Base-by-base conservation (phyloP, 23 tunicate species). In the Botrylloides violaceus region DNA sequence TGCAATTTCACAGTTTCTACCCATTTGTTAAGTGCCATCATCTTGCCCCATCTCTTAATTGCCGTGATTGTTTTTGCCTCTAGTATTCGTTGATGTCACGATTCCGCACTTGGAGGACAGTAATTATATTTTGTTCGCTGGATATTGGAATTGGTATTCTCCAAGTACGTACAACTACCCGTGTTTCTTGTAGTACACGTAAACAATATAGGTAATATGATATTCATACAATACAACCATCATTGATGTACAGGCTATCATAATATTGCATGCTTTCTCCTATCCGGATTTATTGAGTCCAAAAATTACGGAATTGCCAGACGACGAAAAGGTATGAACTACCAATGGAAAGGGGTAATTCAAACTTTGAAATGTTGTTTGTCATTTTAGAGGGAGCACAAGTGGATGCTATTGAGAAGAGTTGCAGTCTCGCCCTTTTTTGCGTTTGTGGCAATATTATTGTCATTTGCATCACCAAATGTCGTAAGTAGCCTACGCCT, bases 11-110 rank as follows among this genome's bases (percentile, higher is more conserved):
- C n/a, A n/a, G n/a, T n/a, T n/a, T n/a, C n/a, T n/a, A n/a, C n/a
- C n/a, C n/a, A n/a, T n/a, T n/a, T n/a, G n/a, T n/a, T n/a, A n/a
- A n/a, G n/a, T n/a, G n/a, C n/a, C n/a, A n/a, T n/a, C n/a, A n/a
- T n/a, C n/a, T n/a, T n/a, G n/a, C n/a, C n/a, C n/a, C n/a, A n/a
- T n/a, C n/a, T n/a, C n/a, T n/a, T n/a, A n/a, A n/a, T n/a, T n/a
- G n/a, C n/a, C n/a, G n/a, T n/a, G n/a, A n/a, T n/a, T n/a, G n/a
- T n/a, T n/a, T n/a, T n/a, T n/a, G n/a, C n/a, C n/a, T n/a, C n/a
- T n/a, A 63, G 70, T 63, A 63, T 63, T 63, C 70, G 4, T 19
- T 63, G 70, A 63, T 63, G 70, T 63, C 70, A 3, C 70, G 70
- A 63, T 63, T 63, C 29, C 70, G 33, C 4, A 63, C 70, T 4